Base-by-base conservation (phyloP, 2,797 vertebrate genomes). In the Chromobotia macracanthus region DNA sequence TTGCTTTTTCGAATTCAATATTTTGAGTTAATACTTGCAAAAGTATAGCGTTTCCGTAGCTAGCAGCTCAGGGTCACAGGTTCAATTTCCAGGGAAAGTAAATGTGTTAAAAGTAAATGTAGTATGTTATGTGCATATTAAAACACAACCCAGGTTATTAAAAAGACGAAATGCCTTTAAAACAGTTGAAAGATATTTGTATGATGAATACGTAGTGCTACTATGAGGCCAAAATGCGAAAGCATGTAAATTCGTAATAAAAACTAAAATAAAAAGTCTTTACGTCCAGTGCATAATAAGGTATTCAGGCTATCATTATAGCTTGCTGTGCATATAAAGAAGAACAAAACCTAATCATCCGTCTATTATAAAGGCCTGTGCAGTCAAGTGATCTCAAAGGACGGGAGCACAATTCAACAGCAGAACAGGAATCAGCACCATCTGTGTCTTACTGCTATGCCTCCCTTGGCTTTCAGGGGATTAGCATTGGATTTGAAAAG, bases 301-400 rank as follows among this genome's bases (percentile, higher is more conserved):
- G 75, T 73, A 84, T 50, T 61, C 35, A 46, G 77, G 66, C 65
- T 70, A 50, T 69, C 75, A 38, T 60, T 60, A 50, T 48, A 50
- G 55, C 76, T 78, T 56, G 7, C 67, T 78, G 67, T 70, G 76
- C 76, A 53, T 77, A 50, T 61, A 35, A 69, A 55, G 66, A 61
- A 77, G 5, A 71, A 71, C 19, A 11, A 77, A 58, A 75, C 18
- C 18, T 18, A 61, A 35, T 31, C 16, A 58, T 44, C 58, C 13
- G 1, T 79, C 31, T 41, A 28, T 51, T 55, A 21, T 19, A 63
- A 71, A 78, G 46, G 28, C 70, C 38, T 10, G 38, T n/a, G 35
- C 2, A 23, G 70, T 18, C 61, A 79, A 73, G 19, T 31, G 28
- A 44, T 69, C 78, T 25, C 15, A 71, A 70, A 67, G n/a, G 23